Evolutionary conservation across 2,888 invertebrate species (phyloP).

Genomic region (Trachelus stipa): DNA sequence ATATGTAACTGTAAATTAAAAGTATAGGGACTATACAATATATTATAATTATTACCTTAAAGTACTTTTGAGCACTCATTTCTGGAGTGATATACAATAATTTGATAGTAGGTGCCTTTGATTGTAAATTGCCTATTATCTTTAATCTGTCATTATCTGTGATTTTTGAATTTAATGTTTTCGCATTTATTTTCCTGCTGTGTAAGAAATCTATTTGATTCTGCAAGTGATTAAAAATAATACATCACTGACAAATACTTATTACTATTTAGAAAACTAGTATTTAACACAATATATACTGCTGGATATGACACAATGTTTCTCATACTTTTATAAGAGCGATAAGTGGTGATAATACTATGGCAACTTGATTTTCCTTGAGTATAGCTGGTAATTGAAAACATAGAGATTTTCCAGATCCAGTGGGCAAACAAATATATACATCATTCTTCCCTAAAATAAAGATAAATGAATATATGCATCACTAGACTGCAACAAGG

Average conservation of each 20-base stretch:
- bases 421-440: slow-evolving; percentile 98
- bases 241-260: not conserved
- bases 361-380: slow-evolving; percentile 81
- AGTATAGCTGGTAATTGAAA: slow-evolving; percentile 95
- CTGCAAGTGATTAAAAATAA: slow-evolving; percentile 58
- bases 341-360: slow-evolving; percentile 95
- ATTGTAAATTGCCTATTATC: slow-evolving; percentile 80
- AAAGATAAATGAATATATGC: slow-evolving; percentile 11
- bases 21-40: not conserved
- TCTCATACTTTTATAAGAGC: slow-evolving; percentile 91
- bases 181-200: slow-evolving; percentile 82
- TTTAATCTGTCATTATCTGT: slow-evolving; percentile 79
- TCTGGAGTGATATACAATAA: slow-evolving; percentile 98
- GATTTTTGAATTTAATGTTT: slow-evolving; percentile 94
- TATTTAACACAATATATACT: slow-evolving; percentile 1
- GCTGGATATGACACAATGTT: slow-evolving; percentile 3
- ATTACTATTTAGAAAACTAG: not conserved
- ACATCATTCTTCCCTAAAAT: slow-evolving; percentile 86
- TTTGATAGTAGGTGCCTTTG: slow-evolving; percentile 77
- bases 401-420: slow-evolving; percentile 96
- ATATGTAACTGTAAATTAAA: not conserved
- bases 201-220: slow-evolving; percentile 93
- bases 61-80: slow-evolving; percentile 80
- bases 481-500: not conserved
- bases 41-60: slow-evolving; percentile 46